Evolutionary conservation across 2,113 vertebrate genomes (phyloP).

Genomic region (Himantopus leucocephalus): DNA sequence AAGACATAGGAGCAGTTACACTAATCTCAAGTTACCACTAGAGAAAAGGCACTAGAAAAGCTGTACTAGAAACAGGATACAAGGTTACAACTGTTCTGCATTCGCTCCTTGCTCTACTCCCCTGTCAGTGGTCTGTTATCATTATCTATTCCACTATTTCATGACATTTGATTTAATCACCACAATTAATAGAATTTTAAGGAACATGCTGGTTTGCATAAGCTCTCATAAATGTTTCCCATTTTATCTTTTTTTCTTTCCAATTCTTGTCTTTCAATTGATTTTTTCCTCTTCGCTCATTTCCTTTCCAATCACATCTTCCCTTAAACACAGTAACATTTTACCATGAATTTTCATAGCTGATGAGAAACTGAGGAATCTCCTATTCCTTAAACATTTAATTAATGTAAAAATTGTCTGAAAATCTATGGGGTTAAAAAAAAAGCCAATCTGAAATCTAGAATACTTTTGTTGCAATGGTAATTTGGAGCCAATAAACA

Average conservation of each 20-base stretch:
- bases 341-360: background rate
- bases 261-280: background rate
- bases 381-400: background rate
- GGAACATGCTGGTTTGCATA: background rate
- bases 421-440: background rate
- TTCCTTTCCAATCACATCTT: background rate
- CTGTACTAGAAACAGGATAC: background rate
- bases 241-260: background rate
- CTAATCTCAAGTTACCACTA: background rate
- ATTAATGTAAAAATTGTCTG: background rate
- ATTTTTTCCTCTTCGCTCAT: background rate
- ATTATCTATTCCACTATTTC: background rate
- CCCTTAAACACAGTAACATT: background rate
- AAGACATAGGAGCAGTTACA: background rate
- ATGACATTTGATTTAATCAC: background rate
- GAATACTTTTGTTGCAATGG: background rate
- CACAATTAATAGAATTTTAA: background rate
- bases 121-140: background rate
- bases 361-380: background rate
- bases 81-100: accelerated
- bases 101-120: background rate
- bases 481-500: background rate
- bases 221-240: background rate
- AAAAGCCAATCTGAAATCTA: background rate
- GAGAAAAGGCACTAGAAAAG: background rate